Conservation (phyloP, 2,113 vertebrate species). For the Brachionichthys hirsutus region DNA sequence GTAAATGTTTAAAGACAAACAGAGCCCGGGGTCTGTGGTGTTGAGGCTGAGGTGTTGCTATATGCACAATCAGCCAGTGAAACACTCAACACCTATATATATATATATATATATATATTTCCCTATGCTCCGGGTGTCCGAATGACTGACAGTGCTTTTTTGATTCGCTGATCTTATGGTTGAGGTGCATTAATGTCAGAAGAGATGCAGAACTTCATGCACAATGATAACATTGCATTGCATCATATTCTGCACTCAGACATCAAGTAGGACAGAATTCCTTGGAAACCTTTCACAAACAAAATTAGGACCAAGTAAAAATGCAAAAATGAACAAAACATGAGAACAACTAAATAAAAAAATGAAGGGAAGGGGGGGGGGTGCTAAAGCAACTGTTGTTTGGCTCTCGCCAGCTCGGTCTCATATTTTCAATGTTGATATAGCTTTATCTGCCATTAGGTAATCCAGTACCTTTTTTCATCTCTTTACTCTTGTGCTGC, state of each 20-base stretch:
- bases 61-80: constrained; percentile 47
- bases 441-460: constrained; percentile 13
- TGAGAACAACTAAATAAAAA: neutral
- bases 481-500: constrained; percentile 11
- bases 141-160: constrained; percentile 59
- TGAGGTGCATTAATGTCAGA: constrained; percentile 34
- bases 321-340: too few species aligned
- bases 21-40: constrained; percentile 73
- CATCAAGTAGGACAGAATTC: constrained; percentile 1
- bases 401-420: neutral
- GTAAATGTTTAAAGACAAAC: constrained; percentile 93
- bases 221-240: constrained; percentile 6
- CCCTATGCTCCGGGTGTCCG: constrained; percentile 40
- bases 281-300: constrained; percentile 4
- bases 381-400: neutral
- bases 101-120: constrained; percentile 50
- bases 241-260: constrained; percentile 8
- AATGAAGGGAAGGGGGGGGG: neutral
- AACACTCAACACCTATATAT: constrained; percentile 60
- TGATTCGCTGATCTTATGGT: constrained; percentile 53
- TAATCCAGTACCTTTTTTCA: constrained; percentile 18
- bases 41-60: constrained; percentile 68
- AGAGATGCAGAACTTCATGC: neutral
- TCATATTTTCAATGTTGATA: constrained; percentile 16
- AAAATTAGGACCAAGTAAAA: neutral